Conservation (phyloP, 2,888 invertebrate species). For the Stomorhina lunata region DNA sequence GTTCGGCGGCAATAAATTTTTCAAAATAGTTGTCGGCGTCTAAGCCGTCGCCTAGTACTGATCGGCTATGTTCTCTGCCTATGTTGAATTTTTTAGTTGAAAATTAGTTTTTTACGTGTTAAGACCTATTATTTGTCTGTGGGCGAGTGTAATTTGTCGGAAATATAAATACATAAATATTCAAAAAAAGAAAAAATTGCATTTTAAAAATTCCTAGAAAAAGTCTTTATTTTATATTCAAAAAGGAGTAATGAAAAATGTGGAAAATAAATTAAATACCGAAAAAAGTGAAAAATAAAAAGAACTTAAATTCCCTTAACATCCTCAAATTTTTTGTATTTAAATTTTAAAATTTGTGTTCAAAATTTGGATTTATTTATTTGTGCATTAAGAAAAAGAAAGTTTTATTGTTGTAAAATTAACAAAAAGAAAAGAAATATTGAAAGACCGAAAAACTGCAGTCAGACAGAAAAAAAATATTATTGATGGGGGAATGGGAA, state of each 20-base stretch:
- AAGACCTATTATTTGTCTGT: conserved; percentile 1
- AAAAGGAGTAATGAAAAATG: neutral
- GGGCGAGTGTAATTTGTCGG: conserved; percentile 24
- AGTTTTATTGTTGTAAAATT: conserved; percentile 20
- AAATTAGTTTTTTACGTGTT: conserved; percentile 49
- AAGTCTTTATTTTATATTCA: neutral
- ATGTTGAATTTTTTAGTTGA: conserved; percentile 50
- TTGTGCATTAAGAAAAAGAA: conserved; percentile 47
- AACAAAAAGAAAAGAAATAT: neutral
- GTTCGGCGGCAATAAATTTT: too few species aligned
- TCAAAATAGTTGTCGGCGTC: too few species aligned
- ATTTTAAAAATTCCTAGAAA: conserved; percentile 21
- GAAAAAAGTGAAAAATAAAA: neutral
- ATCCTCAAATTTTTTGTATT: conserved; percentile 33
- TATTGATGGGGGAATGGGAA: conserved; percentile 8
- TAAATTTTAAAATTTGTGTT: conserved; percentile 9
- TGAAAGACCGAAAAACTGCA: neutral
- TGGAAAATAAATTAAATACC: neutral
- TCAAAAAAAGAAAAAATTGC: conserved; percentile 13
- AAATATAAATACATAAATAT: conserved; percentile 2
- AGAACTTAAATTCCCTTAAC: neutral
- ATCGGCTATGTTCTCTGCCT: neutral
- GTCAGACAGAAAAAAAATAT: conserved; percentile 35
- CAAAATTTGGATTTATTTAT: conserved; percentile 32
- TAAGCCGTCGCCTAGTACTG: too few species aligned